A percentile compares a stretch with the other conserved stretches of the same genome.
phyloP scores from a whole-genome alignment of 2,113 vertebrate species.

The Neolamprologus falcicula region DNA sequence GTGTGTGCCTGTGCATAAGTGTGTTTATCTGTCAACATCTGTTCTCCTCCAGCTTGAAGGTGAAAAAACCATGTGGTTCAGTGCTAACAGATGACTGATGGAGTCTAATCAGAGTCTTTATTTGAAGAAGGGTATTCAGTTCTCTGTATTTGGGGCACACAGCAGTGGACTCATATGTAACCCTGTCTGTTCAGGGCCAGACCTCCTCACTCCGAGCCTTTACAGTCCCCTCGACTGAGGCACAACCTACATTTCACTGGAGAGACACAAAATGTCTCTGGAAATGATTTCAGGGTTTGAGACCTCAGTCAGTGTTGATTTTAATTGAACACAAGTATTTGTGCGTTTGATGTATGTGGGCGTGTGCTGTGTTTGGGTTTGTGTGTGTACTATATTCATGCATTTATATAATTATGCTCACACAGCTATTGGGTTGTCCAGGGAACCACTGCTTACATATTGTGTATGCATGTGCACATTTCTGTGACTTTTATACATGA shows the following conservation, averaged over 20 bases:
- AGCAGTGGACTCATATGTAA: conserved; percentile 4
- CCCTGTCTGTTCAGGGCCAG: conserved; percentile 2
- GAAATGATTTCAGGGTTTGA: conserved; percentile 34
- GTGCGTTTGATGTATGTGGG: conserved; percentile 6
- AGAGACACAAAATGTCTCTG: conserved; percentile 7
- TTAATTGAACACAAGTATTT: conserved; percentile 38
- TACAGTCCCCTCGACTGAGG: neutral
- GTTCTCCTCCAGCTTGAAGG: conserved; percentile 3
- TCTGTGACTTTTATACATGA: neutral
- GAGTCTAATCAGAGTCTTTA: conserved; percentile 41
- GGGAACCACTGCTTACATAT: neutral
- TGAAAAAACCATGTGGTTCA: conserved; percentile 7
- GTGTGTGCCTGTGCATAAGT: neutral
- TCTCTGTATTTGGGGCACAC: neutral
- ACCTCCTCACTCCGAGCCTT: neutral
- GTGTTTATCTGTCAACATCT: neutral
- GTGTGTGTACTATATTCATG: neutral
- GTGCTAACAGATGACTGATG: conserved; percentile 26
- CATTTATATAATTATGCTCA: neutral
- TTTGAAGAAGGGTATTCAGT: conserved; percentile 7
- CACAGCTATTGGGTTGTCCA: neutral
- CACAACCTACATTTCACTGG: neutral
- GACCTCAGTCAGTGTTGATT: conserved; percentile 33
- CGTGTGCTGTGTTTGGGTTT: neutral
- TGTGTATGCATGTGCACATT: neutral